These are phyloP conservation scores for Drosophila eugracilis DNA, from an alignment of 1,140 invertebrate genomes.

Conservation along the genomic window DNA sequence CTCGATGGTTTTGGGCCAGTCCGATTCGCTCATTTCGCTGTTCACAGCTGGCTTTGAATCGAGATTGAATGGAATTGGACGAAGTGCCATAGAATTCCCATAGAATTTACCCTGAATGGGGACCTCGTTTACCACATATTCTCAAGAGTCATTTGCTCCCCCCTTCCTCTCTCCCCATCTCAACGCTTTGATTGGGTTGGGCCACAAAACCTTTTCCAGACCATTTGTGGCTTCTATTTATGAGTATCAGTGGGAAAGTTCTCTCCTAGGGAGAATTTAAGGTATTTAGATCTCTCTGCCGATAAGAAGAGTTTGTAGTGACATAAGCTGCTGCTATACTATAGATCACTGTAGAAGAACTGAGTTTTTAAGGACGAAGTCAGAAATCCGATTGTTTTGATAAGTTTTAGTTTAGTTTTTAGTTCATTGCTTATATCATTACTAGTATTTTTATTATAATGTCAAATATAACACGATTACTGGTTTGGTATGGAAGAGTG, in stretches of 20 bases:
- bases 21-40: slow-evolving; percentile 64
- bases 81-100: slow-evolving; percentile 63
- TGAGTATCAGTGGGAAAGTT: not conserved
- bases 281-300: not conserved
- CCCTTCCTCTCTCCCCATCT: not conserved
- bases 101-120: slow-evolving; percentile 56
- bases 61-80: slow-evolving; percentile 66
- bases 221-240: slow-evolving; percentile 54
- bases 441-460: not conserved
- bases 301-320: not conserved
- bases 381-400: too few relatives aligned
- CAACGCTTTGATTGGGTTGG: slow-evolving; percentile 16
- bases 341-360: too few relatives aligned
- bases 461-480: not conserved
- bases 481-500: not conserved
- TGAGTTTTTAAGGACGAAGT: too few relatives aligned
- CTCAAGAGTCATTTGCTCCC: slow-evolving; percentile 50
- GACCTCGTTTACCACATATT: slow-evolving; percentile 71
- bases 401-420: too few relatives aligned
- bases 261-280: not conserved
- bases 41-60: slow-evolving; percentile 74
- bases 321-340: too few relatives aligned
- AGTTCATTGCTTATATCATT: too few relatives aligned
- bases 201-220: slow-evolving; percentile 39
- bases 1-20: slow-evolving; percentile 17